phyloP scores from a whole-genome alignment of 2,113 vertebrate species.

The Cranoglanis bouderius region DNA sequence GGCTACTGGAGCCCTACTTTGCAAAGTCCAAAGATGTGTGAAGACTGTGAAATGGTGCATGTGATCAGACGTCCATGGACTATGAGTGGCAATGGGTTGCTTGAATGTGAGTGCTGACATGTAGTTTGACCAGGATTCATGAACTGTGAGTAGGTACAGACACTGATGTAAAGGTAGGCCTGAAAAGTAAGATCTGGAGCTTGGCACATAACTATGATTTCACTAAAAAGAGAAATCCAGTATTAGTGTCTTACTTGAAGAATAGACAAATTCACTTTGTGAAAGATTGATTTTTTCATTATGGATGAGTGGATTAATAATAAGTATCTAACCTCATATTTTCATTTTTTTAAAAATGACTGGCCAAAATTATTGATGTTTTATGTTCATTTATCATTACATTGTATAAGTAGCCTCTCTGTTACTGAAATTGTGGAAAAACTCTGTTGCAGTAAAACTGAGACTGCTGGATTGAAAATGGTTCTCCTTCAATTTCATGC shows the following conservation, averaged over 20 bases:
- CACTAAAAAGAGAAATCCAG: background rate
- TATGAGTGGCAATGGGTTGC: background rate
- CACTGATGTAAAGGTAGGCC: background rate
- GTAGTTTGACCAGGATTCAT: background rate
- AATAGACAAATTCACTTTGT: too few relatives aligned
- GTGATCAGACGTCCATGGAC: background rate
- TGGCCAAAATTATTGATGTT: too few relatives aligned
- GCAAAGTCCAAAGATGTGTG: background rate
- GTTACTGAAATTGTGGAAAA: too few relatives aligned
- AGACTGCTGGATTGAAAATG: too few relatives aligned
- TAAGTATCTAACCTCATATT: too few relatives aligned
- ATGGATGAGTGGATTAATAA: background rate
- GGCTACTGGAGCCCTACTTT: background rate
- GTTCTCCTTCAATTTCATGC: too few relatives aligned
- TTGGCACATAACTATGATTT: background rate
- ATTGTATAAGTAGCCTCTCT: too few relatives aligned
- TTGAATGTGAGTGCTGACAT: background rate
- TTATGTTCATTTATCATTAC: too few relatives aligned
- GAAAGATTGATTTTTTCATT: background rate
- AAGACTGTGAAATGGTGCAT: background rate
- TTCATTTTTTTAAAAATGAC: too few relatives aligned
- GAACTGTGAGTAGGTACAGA: background rate
- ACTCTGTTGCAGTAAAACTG: too few relatives aligned
- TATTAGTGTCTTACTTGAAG: background rate
- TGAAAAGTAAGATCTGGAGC: background rate